phyloP scores from a whole-genome alignment of 2,888 invertebrate genomes.

The Disparrhopalites patrizii region DNA sequence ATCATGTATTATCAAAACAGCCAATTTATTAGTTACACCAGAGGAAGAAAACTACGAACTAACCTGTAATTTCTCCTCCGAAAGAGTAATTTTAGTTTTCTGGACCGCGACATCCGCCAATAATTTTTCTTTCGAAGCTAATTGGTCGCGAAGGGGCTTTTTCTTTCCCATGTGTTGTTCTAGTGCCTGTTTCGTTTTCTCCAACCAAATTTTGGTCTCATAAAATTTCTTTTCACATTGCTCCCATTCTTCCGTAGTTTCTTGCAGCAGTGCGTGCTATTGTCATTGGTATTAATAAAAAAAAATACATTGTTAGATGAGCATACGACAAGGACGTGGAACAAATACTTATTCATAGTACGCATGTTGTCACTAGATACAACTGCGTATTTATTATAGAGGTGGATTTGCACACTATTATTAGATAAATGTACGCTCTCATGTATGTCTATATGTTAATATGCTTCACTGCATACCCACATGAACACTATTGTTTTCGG shows the following conservation, averaged over 20 bases:
- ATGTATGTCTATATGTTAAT: too few species aligned
- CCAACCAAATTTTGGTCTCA: slow-evolving; percentile 83
- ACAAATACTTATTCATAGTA: background rate
- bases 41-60: background rate
- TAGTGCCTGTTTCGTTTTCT: slow-evolving; percentile 71
- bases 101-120: slow-evolving; percentile 72
- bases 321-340: background rate
- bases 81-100: slow-evolving; percentile 80
- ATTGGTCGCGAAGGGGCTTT: slow-evolving; percentile 80
- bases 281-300: slow-evolving; percentile 50
- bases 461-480: too few species aligned
- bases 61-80: slow-evolving; percentile 86
- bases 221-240: slow-evolving; percentile 91
- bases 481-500: too few species aligned
- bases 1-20: background rate
- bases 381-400: background rate
- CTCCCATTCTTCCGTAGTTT: slow-evolving; percentile 92
- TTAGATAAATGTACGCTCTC: too few species aligned
- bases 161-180: slow-evolving; percentile 80
- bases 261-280: slow-evolving; percentile 80
- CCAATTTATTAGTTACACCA: background rate
- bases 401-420: background rate
- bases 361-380: background rate
- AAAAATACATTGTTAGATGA: background rate
- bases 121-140: slow-evolving; percentile 79